Conservation (phyloP, 2,888 invertebrate genomes). For the Drosophila kambysellisi region DNA sequence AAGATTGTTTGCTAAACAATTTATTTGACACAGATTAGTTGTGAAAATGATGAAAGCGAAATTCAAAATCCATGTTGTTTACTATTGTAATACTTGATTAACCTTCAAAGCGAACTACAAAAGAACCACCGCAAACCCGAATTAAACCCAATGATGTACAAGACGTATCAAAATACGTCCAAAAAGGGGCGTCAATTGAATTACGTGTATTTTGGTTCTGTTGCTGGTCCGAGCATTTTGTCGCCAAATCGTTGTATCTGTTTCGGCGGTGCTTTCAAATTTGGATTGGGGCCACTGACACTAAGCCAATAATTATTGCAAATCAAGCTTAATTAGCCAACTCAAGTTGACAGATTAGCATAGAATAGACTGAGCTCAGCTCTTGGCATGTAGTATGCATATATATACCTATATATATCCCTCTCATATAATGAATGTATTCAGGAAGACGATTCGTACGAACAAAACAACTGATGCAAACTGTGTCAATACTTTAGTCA, state of each 20-base stretch:
- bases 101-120: conserved; percentile 54
- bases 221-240: conserved; percentile 20
- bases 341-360: conserved; percentile 72
- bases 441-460: conserved; percentile 56
- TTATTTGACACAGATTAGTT: neutral
- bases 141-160: conserved; percentile 44
- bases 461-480: conserved; percentile 53
- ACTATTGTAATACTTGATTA: conserved; percentile 8
- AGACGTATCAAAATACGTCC: conserved; percentile 1
- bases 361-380: conserved; percentile 48
- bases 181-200: conserved; percentile 68
- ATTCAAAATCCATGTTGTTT: neutral
- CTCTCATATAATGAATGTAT: conserved; percentile 14
- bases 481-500: conserved; percentile 72
- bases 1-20: conserved; percentile 1
- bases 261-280: conserved; percentile 29
- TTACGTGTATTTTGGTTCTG: conserved; percentile 37
- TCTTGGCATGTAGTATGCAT: conserved; percentile 12
- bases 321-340: conserved; percentile 71
- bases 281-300: conserved; percentile 60
- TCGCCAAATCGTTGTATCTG: conserved; percentile 43
- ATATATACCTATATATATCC: conserved; percentile 12
- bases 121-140: conserved; percentile 4
- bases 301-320: conserved; percentile 67
- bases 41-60: conserved; percentile 4